phyloP scores from a whole-genome alignment of 1,140 invertebrate species.

The Nilaparvata lugens region DNA sequence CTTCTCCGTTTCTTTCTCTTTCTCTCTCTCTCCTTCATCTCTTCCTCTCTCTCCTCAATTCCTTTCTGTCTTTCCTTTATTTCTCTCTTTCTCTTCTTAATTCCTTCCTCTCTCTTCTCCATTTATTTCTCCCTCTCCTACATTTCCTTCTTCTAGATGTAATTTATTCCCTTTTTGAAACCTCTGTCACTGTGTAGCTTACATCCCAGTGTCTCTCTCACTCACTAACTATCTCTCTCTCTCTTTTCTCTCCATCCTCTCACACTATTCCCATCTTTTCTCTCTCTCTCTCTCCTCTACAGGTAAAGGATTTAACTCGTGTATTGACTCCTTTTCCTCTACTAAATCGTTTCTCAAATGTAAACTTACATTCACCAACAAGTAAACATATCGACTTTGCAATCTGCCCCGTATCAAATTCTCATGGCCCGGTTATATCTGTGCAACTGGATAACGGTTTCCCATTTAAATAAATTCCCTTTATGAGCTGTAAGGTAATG shows the following conservation, averaged over 20 bases:
- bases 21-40: not conserved
- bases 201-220: not conserved
- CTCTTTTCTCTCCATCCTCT: not conserved
- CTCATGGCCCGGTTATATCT: too few species aligned
- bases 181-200: constrained; percentile 4
- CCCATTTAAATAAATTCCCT: too few species aligned
- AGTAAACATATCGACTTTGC: too few species aligned
- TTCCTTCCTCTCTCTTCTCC: not conserved
- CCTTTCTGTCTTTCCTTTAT: not conserved
- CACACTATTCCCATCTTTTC: not conserved
- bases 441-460: too few species aligned
- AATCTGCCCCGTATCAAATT: too few species aligned
- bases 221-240: constrained; percentile 3
- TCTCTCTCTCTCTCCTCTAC: constrained; percentile 1
- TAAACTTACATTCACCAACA: too few species aligned
- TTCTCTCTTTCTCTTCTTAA: constrained; percentile 3
- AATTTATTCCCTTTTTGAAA: not conserved
- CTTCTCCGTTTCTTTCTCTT: not conserved
- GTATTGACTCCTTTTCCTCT: too few species aligned
- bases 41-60: not conserved
- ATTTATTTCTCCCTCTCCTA: not conserved
- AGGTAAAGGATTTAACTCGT: too few species aligned
- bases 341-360: too few species aligned
- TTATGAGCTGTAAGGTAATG: too few species aligned
- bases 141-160: not conserved